Percentiles rank a stretch among this genome's conserved stretches.
phyloP scores from a whole-genome alignment of 2,113 vertebrate genomes.

The Loxodonta africana region DNA sequence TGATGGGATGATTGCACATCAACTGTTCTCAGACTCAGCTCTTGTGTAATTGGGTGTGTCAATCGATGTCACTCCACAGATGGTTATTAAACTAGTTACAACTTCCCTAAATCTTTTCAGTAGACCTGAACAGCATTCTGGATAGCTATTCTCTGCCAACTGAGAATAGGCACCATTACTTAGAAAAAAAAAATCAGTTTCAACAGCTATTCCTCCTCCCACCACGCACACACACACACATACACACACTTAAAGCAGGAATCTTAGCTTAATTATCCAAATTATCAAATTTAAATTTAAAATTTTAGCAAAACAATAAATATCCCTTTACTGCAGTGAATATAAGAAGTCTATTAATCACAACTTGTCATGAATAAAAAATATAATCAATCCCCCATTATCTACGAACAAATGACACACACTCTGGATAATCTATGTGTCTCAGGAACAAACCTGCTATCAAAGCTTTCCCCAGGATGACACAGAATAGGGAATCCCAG shows the following conservation, averaged over 20 bases:
- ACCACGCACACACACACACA: neutral
- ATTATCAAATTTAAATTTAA: constrained; percentile 42
- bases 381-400: neutral
- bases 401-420: neutral
- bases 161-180: constrained; percentile 53
- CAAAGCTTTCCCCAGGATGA: neutral
- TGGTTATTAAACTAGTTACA: constrained; percentile 79
- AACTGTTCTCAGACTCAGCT: constrained; percentile 79
- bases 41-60: constrained; percentile 85
- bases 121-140: constrained; percentile 45
- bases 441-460: neutral
- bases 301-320: constrained; percentile 20
- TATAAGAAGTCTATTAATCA: constrained; percentile 29
- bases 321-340: neutral
- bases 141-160: constrained; percentile 52
- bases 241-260: neutral
- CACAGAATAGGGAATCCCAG: neutral
- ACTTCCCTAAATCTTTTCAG: constrained; percentile 81
- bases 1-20: constrained; percentile 73
- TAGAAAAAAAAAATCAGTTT: neutral
- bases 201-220: constrained; percentile 21
- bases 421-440: neutral
- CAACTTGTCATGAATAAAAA: neutral
- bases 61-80: constrained; percentile 78
- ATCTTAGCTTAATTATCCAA: constrained; percentile 13